Evolutionary conservation across 2,113 vertebrate species (phyloP).

Genomic region (Passer domesticus): DNA sequence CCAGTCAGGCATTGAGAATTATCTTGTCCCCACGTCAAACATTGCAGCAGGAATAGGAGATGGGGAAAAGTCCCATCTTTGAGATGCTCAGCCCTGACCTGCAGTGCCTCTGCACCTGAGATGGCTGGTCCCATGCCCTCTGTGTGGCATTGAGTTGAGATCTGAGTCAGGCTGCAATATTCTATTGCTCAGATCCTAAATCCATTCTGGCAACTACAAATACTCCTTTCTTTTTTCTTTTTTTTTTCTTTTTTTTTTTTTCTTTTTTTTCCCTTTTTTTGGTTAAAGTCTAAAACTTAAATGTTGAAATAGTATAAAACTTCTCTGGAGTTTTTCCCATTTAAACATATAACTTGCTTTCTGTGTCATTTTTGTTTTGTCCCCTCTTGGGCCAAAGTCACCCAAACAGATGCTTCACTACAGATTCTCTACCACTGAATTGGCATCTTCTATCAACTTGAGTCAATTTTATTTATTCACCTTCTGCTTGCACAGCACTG

Average conservation of each 20-base stretch:
- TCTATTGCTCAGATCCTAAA: neutral
- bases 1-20: neutral
- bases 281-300: neutral
- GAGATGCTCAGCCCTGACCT: neutral
- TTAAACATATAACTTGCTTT: neutral
- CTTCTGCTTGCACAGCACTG: conserved; percentile 22
- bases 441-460: conserved; percentile 2
- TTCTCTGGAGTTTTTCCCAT: neutral
- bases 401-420: neutral
- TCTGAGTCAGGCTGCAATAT: neutral
- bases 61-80: neutral
- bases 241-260: neutral
- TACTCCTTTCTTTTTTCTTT: too few species aligned
- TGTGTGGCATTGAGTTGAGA: neutral
- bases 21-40: neutral
- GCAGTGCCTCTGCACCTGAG: neutral
- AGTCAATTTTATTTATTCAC: conserved; percentile 47
- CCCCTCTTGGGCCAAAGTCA: neutral
- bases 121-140: neutral
- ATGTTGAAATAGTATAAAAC: neutral
- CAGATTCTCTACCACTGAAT: neutral
- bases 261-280: neutral
- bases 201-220: neutral
- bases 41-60: neutral
- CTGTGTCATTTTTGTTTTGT: neutral